These are phyloP conservation scores for Drosophila mimetica DNA, from an alignment of 2,888 invertebrate species.

Conservation along the genomic window DNA sequence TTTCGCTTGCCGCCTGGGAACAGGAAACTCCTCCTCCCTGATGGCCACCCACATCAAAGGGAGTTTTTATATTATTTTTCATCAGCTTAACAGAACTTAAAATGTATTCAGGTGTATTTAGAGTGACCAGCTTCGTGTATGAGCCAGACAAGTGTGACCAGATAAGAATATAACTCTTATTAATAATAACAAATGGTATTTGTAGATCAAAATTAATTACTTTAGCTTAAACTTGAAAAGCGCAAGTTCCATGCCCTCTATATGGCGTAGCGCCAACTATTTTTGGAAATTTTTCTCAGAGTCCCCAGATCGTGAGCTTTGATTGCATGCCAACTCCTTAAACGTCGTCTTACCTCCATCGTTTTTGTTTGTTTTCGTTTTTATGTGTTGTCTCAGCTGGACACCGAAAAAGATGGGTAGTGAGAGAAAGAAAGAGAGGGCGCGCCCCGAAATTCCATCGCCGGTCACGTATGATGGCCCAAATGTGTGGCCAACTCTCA, in stretches of 20 bases:
- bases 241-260: neutral
- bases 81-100: neutral
- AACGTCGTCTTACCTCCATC: conserved; percentile 34
- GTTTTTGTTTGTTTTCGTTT: conserved; percentile 57
- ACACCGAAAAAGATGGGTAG: conserved; percentile 39
- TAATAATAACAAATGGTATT: too few relatives aligned
- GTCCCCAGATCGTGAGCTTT: conserved; percentile 19
- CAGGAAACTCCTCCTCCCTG: neutral
- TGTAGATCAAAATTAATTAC: neutral
- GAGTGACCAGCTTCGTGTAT: neutral
- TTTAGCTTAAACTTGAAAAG: neutral
- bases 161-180: neutral
- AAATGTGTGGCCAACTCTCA: conserved; percentile 50
- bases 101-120: too few relatives aligned
- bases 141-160: neutral
- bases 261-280: neutral
- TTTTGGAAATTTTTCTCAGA: neutral
- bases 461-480: conserved; percentile 76
- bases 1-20: conserved; percentile 45
- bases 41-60: neutral
- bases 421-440: neutral
- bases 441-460: conserved; percentile 52
- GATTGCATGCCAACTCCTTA: conserved; percentile 29
- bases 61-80: neutral
- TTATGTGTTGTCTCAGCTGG: conserved; percentile 71